phyloP scores from a whole-genome alignment of 1,140 invertebrate species.

The Zophobas atratus region DNA sequence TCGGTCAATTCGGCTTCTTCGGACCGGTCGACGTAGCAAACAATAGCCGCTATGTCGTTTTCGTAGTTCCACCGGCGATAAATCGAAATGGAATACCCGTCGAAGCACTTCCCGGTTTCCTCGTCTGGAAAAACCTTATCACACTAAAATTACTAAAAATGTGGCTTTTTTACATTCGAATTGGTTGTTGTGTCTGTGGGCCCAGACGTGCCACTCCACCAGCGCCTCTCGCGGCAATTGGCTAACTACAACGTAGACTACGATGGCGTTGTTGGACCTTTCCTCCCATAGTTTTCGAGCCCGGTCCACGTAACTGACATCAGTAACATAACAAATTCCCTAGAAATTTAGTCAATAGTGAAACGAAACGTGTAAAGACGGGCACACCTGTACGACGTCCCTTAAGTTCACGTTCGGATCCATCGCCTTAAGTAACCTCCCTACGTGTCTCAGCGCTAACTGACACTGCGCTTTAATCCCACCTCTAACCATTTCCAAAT shows the following conservation, averaged over 20 bases:
- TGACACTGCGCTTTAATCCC: constrained; percentile 85
- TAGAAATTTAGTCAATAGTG: constrained; percentile 62
- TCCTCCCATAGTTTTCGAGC: constrained; percentile 86
- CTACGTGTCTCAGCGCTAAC: constrained; percentile 86
- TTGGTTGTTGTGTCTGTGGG: constrained; percentile 86
- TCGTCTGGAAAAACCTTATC: constrained; percentile 77
- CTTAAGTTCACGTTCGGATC: constrained; percentile 81
- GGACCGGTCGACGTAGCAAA: constrained; percentile 82
- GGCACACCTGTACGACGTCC: constrained; percentile 80
- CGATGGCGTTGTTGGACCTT: constrained; percentile 87
- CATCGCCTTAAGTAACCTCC: constrained; percentile 85
- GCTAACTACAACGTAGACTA: constrained; percentile 89
- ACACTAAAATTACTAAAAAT: too few relatives aligned
- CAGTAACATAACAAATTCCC: constrained; percentile 87
- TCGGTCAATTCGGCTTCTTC: constrained; percentile 72
- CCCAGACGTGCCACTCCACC: constrained; percentile 94
- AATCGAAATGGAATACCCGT: constrained; percentile 85
- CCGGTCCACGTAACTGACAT: constrained; percentile 78
- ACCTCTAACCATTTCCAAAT: constrained; percentile 79
- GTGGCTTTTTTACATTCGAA: constrained; percentile 81
- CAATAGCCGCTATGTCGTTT: constrained; percentile 87
- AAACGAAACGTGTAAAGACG: not conserved
- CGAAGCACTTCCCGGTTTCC: constrained; percentile 87
- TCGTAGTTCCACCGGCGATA: constrained; percentile 90
- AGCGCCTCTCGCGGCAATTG: constrained; percentile 84